Evolutionary conservation across 1,140 invertebrate genomes (phyloP), one percentile per base, ranked within the genome.

Genomic region (Frieseomelitta varia): DNA sequence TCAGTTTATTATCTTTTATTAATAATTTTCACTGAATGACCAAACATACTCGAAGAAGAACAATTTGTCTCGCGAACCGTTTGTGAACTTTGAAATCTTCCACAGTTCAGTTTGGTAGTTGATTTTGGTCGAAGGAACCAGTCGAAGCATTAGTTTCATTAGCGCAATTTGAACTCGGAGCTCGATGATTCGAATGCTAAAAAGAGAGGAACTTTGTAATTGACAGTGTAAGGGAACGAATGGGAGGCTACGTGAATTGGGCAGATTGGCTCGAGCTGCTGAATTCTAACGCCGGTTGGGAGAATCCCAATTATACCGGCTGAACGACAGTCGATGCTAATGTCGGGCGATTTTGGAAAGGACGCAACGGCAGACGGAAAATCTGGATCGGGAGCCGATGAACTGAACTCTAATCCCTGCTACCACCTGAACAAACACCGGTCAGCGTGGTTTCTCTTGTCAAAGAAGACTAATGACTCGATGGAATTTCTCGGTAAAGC

Each of bases 371-470:
- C 24, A 19, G 30, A 83, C 19, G 68, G 74, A 84, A 88, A 90
- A 86, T 88, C 84, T 88, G 67, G 24, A 82, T 83, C 56, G 30
- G 67, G 30, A 67, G 67, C 79, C 85, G 80, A 83, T 79, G 76
- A 82, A 71, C 87, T 58, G 76, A 67, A 8, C 68, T 84, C 67
- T 90, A 89, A 89, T 89, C 85, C 83, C 51, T 14, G 51, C 17
- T 55, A 69, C 27, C 86, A 89, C 80, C 86, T 90, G 86, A 89
- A 84, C 81, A 90, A 90, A 90, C 85, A 90, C 55, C 63, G 73
- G 34, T 21, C 63, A 61, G n/a, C 71, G 63, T 47, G n/a, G 67
- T 21, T 47, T 72, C 80, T n/a, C 56, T 72, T 71, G 88, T 81
- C 88, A 77, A 84, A 81, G 73, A 63, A 86, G 73, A 89, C 67